phyloP scores from a whole-genome alignment of 2,113 vertebrate species.

The Myiopsitta monachus region DNA sequence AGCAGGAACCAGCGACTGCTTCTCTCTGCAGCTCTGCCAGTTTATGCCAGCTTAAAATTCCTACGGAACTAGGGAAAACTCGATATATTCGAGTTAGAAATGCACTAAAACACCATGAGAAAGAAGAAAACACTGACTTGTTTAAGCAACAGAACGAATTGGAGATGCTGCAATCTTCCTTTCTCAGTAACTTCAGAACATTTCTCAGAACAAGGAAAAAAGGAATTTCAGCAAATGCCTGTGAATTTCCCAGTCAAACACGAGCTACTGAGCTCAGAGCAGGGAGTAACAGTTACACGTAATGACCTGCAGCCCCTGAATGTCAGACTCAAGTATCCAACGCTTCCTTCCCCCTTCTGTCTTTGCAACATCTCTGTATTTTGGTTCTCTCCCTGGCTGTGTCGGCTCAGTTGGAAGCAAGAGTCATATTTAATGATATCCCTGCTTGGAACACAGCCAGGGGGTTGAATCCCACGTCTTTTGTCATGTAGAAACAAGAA shows the following conservation, averaged over 20 bases:
- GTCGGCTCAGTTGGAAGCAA: not conserved
- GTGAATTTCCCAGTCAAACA: not conserved
- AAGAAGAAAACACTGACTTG: not conserved
- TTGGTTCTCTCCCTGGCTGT: not conserved
- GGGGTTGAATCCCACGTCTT: not conserved
- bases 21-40: not conserved
- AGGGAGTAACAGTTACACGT: not conserved
- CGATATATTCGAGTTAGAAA: not conserved
- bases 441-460: not conserved
- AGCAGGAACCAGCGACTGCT: not conserved
- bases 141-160: not conserved
- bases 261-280: not conserved
- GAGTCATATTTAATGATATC: not conserved
- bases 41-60: not conserved
- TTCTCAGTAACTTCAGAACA: not conserved
- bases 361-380: not conserved
- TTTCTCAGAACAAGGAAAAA: not conserved
- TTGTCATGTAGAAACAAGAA: not conserved
- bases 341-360: not conserved
- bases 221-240: not conserved
- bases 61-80: rapidly evolving
- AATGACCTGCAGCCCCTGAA: constrained; percentile 11
- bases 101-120: not conserved
- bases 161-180: not conserved
- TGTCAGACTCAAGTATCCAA: not conserved